Evolutionary conservation across 2,888 invertebrate genomes (phyloP).

Genomic region (Clistopyga incitator): DNA sequence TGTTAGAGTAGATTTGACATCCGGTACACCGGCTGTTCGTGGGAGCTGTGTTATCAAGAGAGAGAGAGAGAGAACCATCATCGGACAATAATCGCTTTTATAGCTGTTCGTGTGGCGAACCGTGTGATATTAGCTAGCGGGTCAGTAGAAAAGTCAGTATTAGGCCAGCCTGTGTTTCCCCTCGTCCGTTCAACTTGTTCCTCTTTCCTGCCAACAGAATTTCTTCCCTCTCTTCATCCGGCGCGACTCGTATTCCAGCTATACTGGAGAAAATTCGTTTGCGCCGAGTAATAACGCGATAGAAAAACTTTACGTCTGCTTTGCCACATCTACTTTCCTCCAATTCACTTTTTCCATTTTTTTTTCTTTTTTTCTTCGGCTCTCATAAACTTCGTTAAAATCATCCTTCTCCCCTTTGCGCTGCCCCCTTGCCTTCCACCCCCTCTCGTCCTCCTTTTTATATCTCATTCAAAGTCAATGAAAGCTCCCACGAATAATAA

Average conservation of each 20-base stretch:
- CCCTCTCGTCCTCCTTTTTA: constrained; percentile 24
- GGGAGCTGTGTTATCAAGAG: constrained; percentile 66
- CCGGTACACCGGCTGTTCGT: constrained; percentile 71
- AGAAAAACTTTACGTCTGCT: constrained; percentile 46
- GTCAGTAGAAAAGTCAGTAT: constrained; percentile 50
- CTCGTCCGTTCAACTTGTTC: constrained; percentile 2
- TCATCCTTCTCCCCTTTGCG: constrained; percentile 8
- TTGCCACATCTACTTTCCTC: constrained; percentile 21
- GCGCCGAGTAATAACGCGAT: constrained; percentile 52
- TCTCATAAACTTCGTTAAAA: constrained; percentile 50
- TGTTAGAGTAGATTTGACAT: constrained; percentile 72
- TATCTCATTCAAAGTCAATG: constrained; percentile 53
- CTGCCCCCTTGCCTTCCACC: not conserved
- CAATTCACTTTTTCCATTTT: constrained; percentile 7
- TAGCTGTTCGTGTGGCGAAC: constrained; percentile 79
- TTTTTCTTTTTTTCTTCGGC: too few species aligned
- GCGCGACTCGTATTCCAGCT: not conserved
- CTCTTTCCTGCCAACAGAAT: not conserved
- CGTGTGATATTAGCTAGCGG: constrained; percentile 76
- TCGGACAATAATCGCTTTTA: constrained; percentile 81
- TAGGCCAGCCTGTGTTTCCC: constrained; percentile 5
- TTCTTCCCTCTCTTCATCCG: constrained; percentile 27
- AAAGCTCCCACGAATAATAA: constrained; percentile 40
- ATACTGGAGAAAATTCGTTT: constrained; percentile 56
- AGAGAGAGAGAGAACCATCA: constrained; percentile 74